Conservation (phyloP, 2,113 vertebrate species). For the Petrocephalus zakoni region DNA sequence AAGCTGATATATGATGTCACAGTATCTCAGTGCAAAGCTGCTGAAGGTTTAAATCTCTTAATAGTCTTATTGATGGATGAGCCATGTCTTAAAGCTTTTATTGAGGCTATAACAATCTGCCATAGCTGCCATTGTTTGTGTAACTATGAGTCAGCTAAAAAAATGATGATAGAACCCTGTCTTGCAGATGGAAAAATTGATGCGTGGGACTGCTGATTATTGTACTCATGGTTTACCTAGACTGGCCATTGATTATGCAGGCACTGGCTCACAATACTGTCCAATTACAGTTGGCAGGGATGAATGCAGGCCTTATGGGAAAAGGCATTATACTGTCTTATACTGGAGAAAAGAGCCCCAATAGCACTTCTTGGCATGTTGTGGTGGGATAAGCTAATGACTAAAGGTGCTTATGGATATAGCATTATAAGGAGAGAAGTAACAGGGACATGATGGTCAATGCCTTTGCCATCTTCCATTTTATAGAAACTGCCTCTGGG, state of each 20-base stretch:
- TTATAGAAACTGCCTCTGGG: not conserved
- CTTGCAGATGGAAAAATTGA: not conserved
- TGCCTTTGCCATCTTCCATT: not conserved
- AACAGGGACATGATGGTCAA: not conserved
- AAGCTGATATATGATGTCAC: not conserved
- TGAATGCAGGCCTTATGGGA: not conserved
- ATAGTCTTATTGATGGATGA: not conserved
- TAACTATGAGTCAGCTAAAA: conserved; percentile 6
- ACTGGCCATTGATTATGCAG: conserved; percentile 4
- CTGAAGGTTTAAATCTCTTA: not conserved
- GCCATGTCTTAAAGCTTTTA: not conserved
- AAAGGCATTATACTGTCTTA: not conserved
- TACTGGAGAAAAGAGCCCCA: not conserved
- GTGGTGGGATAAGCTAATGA: not conserved
- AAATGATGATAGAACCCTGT: not conserved
- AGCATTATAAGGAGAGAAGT: not conserved
- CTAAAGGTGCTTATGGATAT: not conserved
- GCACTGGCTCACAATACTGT: not conserved
- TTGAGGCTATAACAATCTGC: not conserved
- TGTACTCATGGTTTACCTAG: conserved; percentile 1
- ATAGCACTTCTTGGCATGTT: not conserved
- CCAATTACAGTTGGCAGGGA: not conserved
- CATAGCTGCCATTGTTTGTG: conserved; percentile 3
- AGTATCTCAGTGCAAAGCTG: not conserved
- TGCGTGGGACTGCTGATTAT: not conserved